Evolutionary conservation across 2,888 invertebrate species (phyloP).

Genomic region (Mongoloraphidia duomilia): DNA sequence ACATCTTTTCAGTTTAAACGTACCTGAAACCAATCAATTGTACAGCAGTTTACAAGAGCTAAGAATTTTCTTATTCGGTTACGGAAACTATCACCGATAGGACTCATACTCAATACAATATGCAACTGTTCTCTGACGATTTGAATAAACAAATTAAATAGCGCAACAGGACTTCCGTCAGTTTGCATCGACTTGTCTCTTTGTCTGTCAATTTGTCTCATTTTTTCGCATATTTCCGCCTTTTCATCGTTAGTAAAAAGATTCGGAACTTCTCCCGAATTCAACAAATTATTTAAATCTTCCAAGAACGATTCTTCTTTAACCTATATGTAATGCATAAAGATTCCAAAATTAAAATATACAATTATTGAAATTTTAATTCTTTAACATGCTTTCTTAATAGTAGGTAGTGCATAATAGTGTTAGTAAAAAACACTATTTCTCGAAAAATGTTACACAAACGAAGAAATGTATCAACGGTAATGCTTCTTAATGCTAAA

Average conservation of each 20-base stretch:
- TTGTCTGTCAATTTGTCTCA: constrained; percentile 80
- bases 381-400: background rate
- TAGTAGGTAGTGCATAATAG: too few species aligned
- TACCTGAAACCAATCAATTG: constrained; percentile 89
- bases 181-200: constrained; percentile 77
- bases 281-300: constrained; percentile 83
- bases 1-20: background rate
- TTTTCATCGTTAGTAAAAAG: constrained; percentile 75
- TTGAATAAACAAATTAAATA: constrained; percentile 82
- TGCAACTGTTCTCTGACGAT: constrained; percentile 83
- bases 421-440: too few species aligned
- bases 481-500: background rate
- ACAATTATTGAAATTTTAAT: too few species aligned
- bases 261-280: constrained; percentile 89
- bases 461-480: too few species aligned
- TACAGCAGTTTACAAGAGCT: constrained; percentile 86
- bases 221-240: constrained; percentile 82
- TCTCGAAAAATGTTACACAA: too few species aligned
- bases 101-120: constrained; percentile 79
- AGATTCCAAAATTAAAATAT: too few species aligned
- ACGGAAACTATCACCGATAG: constrained; percentile 73
- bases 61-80: constrained; percentile 81
- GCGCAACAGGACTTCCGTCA: constrained; percentile 78
- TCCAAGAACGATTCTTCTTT: constrained; percentile 88
- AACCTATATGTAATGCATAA: constrained; percentile 43